A percentile compares a stretch with the other conserved stretches of the same genome.
Evolutionary conservation across 2,113 vertebrate species (phyloP).

Genomic region (Lophochroa leadbeateri): DNA sequence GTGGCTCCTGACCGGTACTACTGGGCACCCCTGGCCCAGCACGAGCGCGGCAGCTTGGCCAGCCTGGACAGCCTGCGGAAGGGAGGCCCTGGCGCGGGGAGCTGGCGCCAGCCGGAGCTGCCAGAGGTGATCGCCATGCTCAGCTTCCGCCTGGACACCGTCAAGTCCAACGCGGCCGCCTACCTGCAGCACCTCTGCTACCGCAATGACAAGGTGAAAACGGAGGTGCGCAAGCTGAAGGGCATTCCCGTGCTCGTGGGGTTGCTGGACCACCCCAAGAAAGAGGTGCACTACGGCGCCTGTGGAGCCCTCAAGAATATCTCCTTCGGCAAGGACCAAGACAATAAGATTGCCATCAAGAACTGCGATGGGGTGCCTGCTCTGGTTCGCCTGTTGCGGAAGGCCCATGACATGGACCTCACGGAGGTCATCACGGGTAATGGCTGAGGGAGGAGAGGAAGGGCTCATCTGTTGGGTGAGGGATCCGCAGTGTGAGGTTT

Average conservation of each 20-base stretch:
- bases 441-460: background rate
- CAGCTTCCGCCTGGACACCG: constrained; percentile 90
- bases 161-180: constrained; percentile 92
- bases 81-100: constrained; percentile 73
- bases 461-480: accelerated
- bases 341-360: constrained; percentile 97
- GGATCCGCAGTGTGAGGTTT: background rate
- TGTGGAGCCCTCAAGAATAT: constrained; percentile 97
- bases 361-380: constrained; percentile 95
- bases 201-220: constrained; percentile 95
- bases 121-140: constrained; percentile 96
- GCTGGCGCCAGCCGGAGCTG: constrained; percentile 94
- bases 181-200: constrained; percentile 95
- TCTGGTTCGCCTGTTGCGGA: constrained; percentile 87
- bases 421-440: constrained; percentile 94
- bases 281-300: constrained; percentile 92
- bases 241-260: constrained; percentile 92
- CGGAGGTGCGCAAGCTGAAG: constrained; percentile 91
- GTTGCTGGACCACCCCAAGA: constrained; percentile 93
- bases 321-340: constrained; percentile 89
- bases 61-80: constrained; percentile 93
- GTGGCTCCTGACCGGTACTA: constrained; percentile 88
- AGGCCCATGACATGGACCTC: constrained; percentile 89
- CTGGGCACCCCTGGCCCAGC: constrained; percentile 90
- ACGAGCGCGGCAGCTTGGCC: constrained; percentile 90